Conservation (phyloP, 1,140 invertebrate species). For the Sinonovacula constricta region DNA sequence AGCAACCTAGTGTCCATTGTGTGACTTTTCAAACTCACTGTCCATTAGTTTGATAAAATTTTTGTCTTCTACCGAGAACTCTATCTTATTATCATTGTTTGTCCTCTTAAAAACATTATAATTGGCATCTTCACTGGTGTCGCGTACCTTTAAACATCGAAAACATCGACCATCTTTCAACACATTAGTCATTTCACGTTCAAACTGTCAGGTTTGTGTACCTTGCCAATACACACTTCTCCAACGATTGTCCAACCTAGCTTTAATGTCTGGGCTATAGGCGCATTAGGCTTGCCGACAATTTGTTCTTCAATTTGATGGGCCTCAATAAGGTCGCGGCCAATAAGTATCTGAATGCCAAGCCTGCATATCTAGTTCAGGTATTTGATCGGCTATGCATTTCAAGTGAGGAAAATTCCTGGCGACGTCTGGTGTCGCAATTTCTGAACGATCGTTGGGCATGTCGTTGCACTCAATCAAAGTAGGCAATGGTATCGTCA, state of each 20-base stretch:
- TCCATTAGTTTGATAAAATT: constrained; percentile 51
- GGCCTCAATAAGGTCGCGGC: constrained; percentile 50
- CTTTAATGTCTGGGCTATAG: constrained; percentile 51
- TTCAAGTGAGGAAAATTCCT: too few relatives aligned
- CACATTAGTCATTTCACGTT: too few relatives aligned
- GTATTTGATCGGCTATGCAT: constrained; percentile 32
- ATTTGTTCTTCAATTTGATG: constrained; percentile 52
- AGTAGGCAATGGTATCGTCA: neutral
- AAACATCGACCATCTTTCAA: too few relatives aligned
- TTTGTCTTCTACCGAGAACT: constrained; percentile 45
- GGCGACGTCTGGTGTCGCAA: constrained; percentile 35
- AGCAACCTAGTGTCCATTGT: constrained; percentile 32
- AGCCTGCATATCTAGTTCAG: constrained; percentile 23
- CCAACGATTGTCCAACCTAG: constrained; percentile 59
- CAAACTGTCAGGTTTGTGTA: too few relatives aligned
- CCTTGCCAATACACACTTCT: constrained; percentile 49
- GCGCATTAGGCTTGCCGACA: constrained; percentile 16
- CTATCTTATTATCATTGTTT: constrained; percentile 33
- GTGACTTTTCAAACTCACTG: constrained; percentile 1
- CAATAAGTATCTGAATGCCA: constrained; percentile 47
- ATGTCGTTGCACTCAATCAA: constrained; percentile 40
- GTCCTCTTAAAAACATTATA: constrained; percentile 21
- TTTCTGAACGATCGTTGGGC: constrained; percentile 41
- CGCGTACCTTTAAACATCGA: too few relatives aligned
- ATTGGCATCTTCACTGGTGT: neutral